A percentile compares a stretch with the other conserved stretches of the same genome.
These are phyloP conservation scores for Heliconius sara DNA, from an alignment of 2,888 invertebrate genomes.

Conservation along the genomic window DNA sequence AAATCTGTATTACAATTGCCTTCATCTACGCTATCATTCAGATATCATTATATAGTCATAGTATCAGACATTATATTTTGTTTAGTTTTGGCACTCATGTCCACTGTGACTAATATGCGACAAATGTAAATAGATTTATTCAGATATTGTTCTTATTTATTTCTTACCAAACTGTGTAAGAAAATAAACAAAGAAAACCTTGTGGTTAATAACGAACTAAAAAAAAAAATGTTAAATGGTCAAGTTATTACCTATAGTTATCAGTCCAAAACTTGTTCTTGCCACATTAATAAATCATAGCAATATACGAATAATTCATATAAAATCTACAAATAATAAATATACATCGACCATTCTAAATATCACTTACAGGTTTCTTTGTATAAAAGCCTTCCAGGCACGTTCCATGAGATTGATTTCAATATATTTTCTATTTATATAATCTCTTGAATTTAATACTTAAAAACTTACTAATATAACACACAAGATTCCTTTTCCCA, in stretches of 20 bases:
- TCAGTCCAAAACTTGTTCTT: slow-evolving; percentile 12
- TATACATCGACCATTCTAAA: background rate
- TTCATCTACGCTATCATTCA: slow-evolving; percentile 49
- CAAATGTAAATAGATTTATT: background rate
- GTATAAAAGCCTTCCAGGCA: slow-evolving; percentile 1
- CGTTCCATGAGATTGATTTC: slow-evolving; percentile 5
- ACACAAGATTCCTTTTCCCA: background rate
- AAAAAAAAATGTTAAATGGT: background rate
- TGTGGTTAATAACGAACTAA: background rate
- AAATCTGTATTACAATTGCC: slow-evolving; percentile 50
- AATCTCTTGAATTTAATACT: background rate
- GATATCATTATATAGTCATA: slow-evolving; percentile 51
- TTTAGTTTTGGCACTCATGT: slow-evolving; percentile 34
- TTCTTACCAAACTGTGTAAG: background rate
- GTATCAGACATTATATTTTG: slow-evolving; percentile 41
- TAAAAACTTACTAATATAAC: background rate
- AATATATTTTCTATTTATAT: background rate
- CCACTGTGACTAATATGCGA: background rate
- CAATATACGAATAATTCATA: background rate
- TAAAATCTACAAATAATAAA: slow-evolving; percentile 4
- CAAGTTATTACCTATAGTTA: background rate
- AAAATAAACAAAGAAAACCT: background rate
- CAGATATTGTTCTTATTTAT: background rate
- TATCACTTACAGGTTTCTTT: slow-evolving; percentile 4
- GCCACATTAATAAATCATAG: slow-evolving; percentile 3